phyloP scores from a whole-genome alignment of 2,113 vertebrate genomes.

The Zapornia atra region DNA sequence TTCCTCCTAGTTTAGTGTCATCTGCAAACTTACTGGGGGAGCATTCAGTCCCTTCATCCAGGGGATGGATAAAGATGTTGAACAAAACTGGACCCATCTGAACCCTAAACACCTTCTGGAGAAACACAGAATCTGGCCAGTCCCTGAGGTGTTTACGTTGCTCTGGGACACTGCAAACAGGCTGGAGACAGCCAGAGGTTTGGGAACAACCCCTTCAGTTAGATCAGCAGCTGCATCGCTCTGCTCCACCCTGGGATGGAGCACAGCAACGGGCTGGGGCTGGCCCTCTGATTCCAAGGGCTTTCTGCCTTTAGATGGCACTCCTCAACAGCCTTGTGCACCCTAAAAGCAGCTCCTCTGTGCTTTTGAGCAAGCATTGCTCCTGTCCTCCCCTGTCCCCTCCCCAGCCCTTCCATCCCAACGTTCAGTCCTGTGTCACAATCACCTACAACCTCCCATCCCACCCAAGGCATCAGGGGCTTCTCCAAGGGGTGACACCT shows the following conservation, averaged over 20 bases:
- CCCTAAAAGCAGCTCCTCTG: background rate
- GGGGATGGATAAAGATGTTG: too few species aligned
- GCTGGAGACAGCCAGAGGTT: background rate
- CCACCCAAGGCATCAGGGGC: background rate
- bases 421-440: background rate
- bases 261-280: rapidly evolving
- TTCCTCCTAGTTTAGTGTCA: too few species aligned
- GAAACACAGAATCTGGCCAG: background rate
- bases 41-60: too few species aligned
- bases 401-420: background rate
- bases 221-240: background rate
- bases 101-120: background rate
- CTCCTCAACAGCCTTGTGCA: background rate
- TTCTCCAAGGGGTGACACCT: background rate
- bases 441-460: background rate
- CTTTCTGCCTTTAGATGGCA: background rate
- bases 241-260: rapidly evolving
- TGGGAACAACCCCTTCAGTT: background rate
- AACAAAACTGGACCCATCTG: too few species aligned
- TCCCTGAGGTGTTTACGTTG: background rate
- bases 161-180: background rate
- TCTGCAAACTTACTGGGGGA: too few species aligned
- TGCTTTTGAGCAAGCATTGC: background rate
- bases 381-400: background rate
- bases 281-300: background rate